Conservation (phyloP, 2,888 invertebrate species). For the Barypeithes pellucidus region DNA sequence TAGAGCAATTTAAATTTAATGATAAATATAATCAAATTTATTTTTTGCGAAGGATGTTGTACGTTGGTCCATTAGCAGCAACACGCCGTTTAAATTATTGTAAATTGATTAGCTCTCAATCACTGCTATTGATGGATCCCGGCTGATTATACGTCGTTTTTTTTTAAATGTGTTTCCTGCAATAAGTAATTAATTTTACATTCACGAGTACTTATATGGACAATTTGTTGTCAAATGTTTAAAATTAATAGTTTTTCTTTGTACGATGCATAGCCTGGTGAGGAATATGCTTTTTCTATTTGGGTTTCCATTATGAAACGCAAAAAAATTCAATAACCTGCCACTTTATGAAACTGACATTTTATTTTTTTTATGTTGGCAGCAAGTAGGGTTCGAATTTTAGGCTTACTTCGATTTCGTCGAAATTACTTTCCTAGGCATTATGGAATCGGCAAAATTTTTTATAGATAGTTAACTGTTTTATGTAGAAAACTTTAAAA, state of each 20-base stretch:
- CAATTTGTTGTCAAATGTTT: neutral
- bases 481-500: too few species aligned
- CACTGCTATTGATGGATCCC: neutral
- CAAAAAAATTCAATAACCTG: too few species aligned
- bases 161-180: neutral
- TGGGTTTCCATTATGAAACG: too few species aligned
- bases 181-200: neutral
- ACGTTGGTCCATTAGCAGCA: slow-evolving; percentile 1
- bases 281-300: too few species aligned
- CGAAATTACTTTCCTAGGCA: too few species aligned
- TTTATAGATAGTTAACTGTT: too few species aligned
- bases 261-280: neutral
- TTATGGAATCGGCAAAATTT: too few species aligned
- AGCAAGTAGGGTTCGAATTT: too few species aligned
- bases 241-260: neutral
- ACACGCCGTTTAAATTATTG: neutral
- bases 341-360: too few species aligned
- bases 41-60: neutral
- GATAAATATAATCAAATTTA: neutral
- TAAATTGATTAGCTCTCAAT: slow-evolving; percentile 9
- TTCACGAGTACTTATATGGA: neutral
- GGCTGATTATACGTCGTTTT: neutral
- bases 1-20: neutral
- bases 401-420: too few species aligned
- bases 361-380: too few species aligned